Percentiles rank a stretch among this genome's conserved stretches.
phyloP scores from a whole-genome alignment of 1,140 invertebrate genomes.

The Magallana angulata region DNA sequence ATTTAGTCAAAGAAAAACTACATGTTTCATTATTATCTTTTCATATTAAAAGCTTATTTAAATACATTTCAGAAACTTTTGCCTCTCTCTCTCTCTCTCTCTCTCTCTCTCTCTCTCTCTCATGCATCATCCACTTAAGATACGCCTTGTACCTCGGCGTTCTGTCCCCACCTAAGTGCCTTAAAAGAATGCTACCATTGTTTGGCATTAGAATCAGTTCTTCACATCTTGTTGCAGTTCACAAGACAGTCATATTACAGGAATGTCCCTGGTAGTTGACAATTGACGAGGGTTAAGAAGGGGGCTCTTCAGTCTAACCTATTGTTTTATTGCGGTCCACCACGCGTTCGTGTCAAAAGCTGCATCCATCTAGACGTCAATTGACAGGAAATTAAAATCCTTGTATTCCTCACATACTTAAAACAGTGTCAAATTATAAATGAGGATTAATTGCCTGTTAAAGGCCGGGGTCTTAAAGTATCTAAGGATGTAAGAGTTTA shows the following conservation, averaged over 20 bases:
- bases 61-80: too few relatives aligned
- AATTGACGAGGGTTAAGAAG: not conserved
- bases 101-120: too few relatives aligned
- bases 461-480: too few relatives aligned
- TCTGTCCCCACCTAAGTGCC: not conserved
- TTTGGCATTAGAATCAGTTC: not conserved
- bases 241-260: not conserved
- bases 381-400: conserved; percentile 10
- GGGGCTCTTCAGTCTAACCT: not conserved
- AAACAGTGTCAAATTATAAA: too few relatives aligned
- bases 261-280: not conserved
- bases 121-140: not conserved
- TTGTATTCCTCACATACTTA: not conserved
- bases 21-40: too few relatives aligned
- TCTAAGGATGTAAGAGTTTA: too few relatives aligned
- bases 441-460: too few relatives aligned
- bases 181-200: not conserved
- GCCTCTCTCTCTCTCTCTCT: too few relatives aligned
- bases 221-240: not conserved
- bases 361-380: not conserved
- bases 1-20: too few relatives aligned
- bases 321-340: not conserved
- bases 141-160: not conserved
- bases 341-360: not conserved
- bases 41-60: too few relatives aligned